Evolutionary conservation across 2,797 vertebrate species (phyloP).

Genomic region (Anomalospiza imberbis): DNA sequence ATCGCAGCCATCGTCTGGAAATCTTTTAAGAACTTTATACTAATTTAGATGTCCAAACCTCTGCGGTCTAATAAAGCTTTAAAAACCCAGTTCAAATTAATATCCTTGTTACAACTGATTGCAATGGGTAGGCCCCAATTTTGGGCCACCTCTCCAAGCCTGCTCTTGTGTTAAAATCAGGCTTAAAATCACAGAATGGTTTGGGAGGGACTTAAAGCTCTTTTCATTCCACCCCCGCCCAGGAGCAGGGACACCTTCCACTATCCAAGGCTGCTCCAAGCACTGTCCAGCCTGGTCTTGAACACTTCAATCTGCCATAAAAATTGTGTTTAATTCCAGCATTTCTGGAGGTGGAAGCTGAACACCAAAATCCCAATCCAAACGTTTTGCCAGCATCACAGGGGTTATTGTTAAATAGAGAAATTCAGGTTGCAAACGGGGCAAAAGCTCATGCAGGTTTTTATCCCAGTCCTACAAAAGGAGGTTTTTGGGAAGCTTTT

Average conservation of each 20-base stretch:
- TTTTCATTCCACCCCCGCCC: accelerated
- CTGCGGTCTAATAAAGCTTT: background rate
- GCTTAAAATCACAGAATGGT: background rate
- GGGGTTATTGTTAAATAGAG: background rate
- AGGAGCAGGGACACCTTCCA: background rate
- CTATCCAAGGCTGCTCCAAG: background rate
- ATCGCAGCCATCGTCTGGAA: slow-evolving; percentile 19
- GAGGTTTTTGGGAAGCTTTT: background rate
- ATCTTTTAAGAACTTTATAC: background rate
- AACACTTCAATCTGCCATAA: background rate
- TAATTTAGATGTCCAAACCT: background rate
- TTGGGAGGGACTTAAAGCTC: background rate
- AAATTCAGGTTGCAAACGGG: background rate
- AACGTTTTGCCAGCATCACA: accelerated
- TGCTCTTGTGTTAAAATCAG: background rate
- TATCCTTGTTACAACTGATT: background rate
- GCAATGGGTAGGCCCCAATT: background rate
- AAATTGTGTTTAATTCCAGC: background rate
- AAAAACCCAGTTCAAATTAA: background rate
- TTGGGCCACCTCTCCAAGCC: background rate
- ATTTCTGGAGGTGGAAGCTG: background rate
- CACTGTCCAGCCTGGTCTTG: background rate
- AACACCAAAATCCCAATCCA: background rate
- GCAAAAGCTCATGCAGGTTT: background rate
- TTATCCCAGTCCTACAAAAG: background rate